Evolutionary conservation across 1,140 invertebrate genomes (phyloP).

Genomic region (Drusus annulatus): DNA sequence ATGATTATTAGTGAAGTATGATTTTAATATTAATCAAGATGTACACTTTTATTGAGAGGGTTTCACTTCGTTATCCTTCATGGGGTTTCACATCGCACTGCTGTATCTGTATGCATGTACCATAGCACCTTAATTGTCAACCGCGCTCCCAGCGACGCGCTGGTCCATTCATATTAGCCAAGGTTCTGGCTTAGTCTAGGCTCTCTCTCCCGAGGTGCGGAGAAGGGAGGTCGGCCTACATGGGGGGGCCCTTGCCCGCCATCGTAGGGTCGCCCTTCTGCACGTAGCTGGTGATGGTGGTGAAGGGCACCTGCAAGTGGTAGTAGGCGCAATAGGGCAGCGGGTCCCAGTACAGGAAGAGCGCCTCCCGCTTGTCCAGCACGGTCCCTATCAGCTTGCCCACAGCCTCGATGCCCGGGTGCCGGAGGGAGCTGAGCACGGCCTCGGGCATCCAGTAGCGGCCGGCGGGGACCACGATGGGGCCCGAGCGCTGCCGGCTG

Average conservation of each 20-base stretch:
- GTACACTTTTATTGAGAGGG: conserved; percentile 34
- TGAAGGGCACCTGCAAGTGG: conserved; percentile 82
- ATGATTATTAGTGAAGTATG: conserved; percentile 22
- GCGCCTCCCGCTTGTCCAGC: conserved; percentile 80
- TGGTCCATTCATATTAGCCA: neutral
- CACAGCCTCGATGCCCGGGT: conserved; percentile 68
- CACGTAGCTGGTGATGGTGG: conserved; percentile 72
- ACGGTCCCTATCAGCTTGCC: conserved; percentile 77
- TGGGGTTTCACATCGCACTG: neutral
- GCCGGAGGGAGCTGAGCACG: conserved; percentile 68
- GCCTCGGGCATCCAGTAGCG: conserved; percentile 72
- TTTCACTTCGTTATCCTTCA: conserved; percentile 5
- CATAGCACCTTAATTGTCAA: neutral
- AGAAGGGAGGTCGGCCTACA: conserved; percentile 63
- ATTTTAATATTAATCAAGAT: conserved; percentile 46
- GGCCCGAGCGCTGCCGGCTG: conserved; percentile 71
- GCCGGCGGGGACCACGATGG: conserved; percentile 66
- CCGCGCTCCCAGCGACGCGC: neutral
- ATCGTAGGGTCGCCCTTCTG: conserved; percentile 65
- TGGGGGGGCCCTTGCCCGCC: conserved; percentile 63
- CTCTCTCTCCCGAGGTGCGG: conserved; percentile 60
- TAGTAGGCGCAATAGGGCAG: conserved; percentile 88
- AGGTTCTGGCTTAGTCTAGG: conserved; percentile 46
- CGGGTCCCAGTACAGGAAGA: conserved; percentile 87
- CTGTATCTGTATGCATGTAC: neutral